Evolutionary conservation across 2,888 invertebrate species (phyloP).

Genomic region (Volucella inflata): DNA sequence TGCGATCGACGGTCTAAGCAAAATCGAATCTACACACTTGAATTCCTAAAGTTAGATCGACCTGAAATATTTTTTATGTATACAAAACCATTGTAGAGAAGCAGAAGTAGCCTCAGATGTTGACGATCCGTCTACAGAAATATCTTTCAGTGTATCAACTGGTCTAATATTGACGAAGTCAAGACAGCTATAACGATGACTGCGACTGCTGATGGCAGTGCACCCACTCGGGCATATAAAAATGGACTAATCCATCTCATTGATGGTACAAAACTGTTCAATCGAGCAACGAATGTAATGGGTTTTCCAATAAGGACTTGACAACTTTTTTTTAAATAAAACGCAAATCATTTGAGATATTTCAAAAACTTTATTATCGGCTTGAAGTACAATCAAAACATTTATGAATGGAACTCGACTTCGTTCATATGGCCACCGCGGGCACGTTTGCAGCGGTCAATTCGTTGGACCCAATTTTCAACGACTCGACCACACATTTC

Average conservation of each 20-base stretch:
- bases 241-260: constrained; percentile 89
- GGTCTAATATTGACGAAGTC: constrained; percentile 87
- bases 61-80: constrained; percentile 84
- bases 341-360: too few species aligned
- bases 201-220: constrained; percentile 74
- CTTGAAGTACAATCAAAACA: too few species aligned
- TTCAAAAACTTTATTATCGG: too few species aligned
- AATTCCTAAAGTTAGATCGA: not conserved
- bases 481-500: too few species aligned
- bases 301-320: too few species aligned
- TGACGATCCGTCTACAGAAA: constrained; percentile 89
- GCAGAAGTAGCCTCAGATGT: constrained; percentile 88
- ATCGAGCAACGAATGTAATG: constrained; percentile 88
- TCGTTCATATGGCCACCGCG: too few species aligned
- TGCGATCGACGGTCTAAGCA: not conserved
- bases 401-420: too few species aligned
- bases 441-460: too few species aligned
- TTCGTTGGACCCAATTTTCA: too few species aligned
- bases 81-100: constrained; percentile 89
- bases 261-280: constrained; percentile 88
- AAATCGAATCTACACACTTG: not conserved
- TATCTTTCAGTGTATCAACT: constrained; percentile 88
- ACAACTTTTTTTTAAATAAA: too few species aligned
- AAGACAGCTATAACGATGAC: constrained; percentile 83
- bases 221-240: constrained; percentile 85